These are phyloP conservation scores for Loriculus beryllinus DNA, from an alignment of 2,797 vertebrate genomes.

Conservation along the genomic window DNA sequence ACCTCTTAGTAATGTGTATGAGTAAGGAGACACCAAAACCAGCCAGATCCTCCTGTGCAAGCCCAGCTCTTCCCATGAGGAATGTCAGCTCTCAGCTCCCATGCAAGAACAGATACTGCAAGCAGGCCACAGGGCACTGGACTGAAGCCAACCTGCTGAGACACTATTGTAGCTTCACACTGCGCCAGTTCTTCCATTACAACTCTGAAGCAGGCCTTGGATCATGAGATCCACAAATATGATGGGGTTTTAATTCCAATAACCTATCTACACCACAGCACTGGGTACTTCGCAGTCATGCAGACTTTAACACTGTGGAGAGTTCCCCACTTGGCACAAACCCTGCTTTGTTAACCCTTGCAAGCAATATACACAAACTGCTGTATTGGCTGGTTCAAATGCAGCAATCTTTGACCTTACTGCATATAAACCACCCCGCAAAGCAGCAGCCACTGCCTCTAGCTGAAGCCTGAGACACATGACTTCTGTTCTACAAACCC, in stretches of 20 bases:
- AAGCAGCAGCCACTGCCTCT: background rate
- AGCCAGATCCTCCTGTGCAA: background rate
- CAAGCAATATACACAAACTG: background rate
- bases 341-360: background rate
- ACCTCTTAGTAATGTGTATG: background rate
- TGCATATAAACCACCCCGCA: background rate
- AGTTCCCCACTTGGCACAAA: background rate
- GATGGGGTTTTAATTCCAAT: accelerated
- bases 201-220: background rate
- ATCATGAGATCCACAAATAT: accelerated
- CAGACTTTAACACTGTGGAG: background rate
- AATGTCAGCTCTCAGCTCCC: background rate
- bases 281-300: background rate
- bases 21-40: background rate
- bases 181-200: background rate
- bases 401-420: background rate
- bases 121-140: background rate
- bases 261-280: background rate
- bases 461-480: accelerated
- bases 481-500: background rate
- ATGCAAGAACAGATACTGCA: background rate
- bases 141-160: background rate
- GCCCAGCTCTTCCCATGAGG: background rate
- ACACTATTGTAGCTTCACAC: background rate
- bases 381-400: background rate